Base-by-base conservation (phyloP, 2,113 vertebrate genomes). In the Lepus americanus region DNA sequence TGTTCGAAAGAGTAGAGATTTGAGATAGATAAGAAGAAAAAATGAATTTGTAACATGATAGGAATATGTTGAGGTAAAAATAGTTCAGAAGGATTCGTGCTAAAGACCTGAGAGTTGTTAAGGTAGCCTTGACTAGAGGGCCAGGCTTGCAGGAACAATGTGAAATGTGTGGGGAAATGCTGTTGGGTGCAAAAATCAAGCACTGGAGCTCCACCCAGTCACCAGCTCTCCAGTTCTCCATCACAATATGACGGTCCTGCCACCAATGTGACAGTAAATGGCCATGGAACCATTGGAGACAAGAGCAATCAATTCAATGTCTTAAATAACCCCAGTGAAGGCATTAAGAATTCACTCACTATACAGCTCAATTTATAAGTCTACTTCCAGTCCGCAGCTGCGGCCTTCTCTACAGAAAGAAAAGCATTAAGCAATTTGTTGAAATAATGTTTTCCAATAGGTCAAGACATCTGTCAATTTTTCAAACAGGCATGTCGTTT, bases 41-140 rank as follows among this genome's bases (percentile, higher is more conserved):
- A 17, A 0, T 55, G 49, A 89, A 44, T 64, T 33, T 8, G 16
- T 31, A 23, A 90, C 67, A 76, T 63, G 20, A 72, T 16, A 94
- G 33, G 36, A 72, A 61, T 23, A n/a, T 83, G 95, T 55, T 70
- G 70, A 91, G 70, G 44, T 89, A 80, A 94, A 84, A 94, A 53
- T 70, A 64, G 9, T 87, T 78, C 39, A 79, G 53, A 78, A 90
- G 76, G 70, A 80, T 92, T 87, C 44, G 55, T 12, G 36, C 87
- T 63, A 87, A 90, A 86, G 39, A 76, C 16, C 73, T 78, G n/a
- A 90, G 61, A 55, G 5, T 61, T 94, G 81, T 85, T 44, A 81
- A 95, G 74, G 64, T 78, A 77, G 81, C 87, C 76, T 92, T 95
- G 78, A 78, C 19, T 14, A 19, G 69, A 92, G 29, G 55, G 29